Conservation (phyloP, 2,888 invertebrate genomes). For the Epsilonema sp. region DNA sequence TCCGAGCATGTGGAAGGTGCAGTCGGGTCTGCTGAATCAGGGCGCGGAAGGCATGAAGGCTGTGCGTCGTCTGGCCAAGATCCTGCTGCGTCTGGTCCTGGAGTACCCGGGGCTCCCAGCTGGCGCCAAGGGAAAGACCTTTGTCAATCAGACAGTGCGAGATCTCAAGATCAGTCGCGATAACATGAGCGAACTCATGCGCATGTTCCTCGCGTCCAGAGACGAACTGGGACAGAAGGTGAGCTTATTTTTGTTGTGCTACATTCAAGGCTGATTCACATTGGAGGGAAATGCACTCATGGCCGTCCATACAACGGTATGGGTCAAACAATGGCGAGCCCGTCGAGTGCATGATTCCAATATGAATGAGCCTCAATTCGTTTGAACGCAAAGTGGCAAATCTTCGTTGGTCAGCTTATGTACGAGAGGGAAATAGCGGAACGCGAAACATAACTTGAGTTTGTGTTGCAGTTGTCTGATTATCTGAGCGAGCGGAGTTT, state of each 20-base stretch:
- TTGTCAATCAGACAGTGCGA: constrained; percentile 62
- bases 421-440: no score
- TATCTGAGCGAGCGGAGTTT: constrained; percentile 62
- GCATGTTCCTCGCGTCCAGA: constrained; percentile 49
- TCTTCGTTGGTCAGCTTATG: no score
- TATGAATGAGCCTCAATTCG: no score
- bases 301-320: no score
- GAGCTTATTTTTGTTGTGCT: neutral
- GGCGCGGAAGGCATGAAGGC: constrained; percentile 25
- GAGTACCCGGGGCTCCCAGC: constrained; percentile 33
- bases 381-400: no score
- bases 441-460: no score
- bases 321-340: no score
- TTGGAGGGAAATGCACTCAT: no score
- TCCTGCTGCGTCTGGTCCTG: constrained; percentile 30
- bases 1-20: constrained; percentile 50
- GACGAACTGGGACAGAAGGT: constrained; percentile 6
- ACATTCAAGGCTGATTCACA: no score
- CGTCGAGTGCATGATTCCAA: no score
- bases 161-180: constrained; percentile 68
- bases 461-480: constrained; percentile 40
- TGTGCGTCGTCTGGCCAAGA: constrained; percentile 24
- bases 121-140: constrained; percentile 38
- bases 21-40: constrained; percentile 29
- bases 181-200: constrained; percentile 69